A percentile compares a stretch with the other conserved stretches of the same genome.
These are phyloP conservation scores for Dipodomys stephensi DNA, from an alignment of 2,113 vertebrate genomes.

Conservation along the genomic window DNA sequence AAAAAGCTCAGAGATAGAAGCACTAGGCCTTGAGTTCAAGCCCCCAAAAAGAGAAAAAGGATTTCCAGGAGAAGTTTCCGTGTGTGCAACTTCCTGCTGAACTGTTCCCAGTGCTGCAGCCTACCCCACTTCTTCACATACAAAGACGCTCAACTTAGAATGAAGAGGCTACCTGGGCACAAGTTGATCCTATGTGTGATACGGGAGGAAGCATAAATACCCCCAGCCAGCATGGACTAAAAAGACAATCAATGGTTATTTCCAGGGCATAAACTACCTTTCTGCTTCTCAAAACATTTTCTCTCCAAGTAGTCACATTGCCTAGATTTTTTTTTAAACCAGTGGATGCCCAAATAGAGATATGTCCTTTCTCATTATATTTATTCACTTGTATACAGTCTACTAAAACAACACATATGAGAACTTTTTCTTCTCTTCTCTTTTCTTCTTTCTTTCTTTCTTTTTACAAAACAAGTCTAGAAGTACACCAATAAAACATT, in stretches of 20 bases:
- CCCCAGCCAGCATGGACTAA: not conserved
- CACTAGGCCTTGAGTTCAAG: too few relatives aligned
- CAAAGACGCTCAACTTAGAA: not conserved
- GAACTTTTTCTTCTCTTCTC: not conserved
- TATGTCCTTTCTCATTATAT: not conserved
- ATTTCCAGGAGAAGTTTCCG: not conserved
- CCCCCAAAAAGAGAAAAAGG: not conserved
- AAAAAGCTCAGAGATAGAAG: too few relatives aligned
- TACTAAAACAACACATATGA: not conserved
- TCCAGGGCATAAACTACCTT: not conserved
- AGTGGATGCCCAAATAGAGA: too few relatives aligned
- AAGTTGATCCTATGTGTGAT: not conserved
- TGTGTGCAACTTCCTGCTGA: not conserved
- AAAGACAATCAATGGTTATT: not conserved
- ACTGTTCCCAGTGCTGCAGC: too few relatives aligned
- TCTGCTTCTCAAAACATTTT: not conserved
- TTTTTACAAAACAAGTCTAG: not conserved
- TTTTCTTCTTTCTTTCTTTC: not conserved
- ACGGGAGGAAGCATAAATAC: not conserved
- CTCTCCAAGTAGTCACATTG: not conserved
- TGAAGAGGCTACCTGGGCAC: not conserved
- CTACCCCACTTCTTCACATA: too few relatives aligned
- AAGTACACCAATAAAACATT: not conserved
- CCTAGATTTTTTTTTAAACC: not conserved
- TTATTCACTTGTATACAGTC: fast-evolving